Evolutionary conservation across 1,140 invertebrate genomes (phyloP), one percentile per base, ranked within the genome.

Genomic region (Paralvinella palmiformis): DNA sequence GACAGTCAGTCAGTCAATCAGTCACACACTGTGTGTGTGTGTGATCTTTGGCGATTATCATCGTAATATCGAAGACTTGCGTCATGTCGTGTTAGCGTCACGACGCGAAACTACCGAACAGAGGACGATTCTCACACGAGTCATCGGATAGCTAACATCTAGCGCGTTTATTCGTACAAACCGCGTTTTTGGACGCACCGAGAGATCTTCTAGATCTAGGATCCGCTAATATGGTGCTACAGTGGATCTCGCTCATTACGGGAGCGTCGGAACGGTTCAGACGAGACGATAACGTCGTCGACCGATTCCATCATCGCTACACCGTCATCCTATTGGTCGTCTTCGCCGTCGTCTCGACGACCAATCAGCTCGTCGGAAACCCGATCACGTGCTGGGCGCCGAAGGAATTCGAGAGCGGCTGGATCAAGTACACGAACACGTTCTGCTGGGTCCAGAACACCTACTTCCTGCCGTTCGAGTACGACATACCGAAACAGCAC

Each of bases 381-480:
- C 62, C 62, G 17, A 63, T 63, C 20, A 50, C 37, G n/a, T 63
- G 62, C 24, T 63, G 32, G 32, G 31, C n/a, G 13, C 60, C 60
- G 5, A 52, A 50, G 22, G 60, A 83, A 67, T 83, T 83, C 67
- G 78, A 71, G 48, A 72, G 71, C n/a, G 79, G 77, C 27, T 73
- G 82, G 69, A 82, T 81, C 31, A 64, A 73, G 27, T 80, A 78
- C 59, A 85, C 93, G 72, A 92, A 94, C 81, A 91, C 91, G 37
- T 93, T 91, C 81, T 95, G 92, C 84, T 95, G 92, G 91, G 91
- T 94, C 73, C 91, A 95, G 74, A 94, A 92, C 68, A 96, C 93
- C 10, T 96, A 95, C 79, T 63, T 32, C 27, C 33, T 59, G 7
- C 15, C 55, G 31, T 62, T 29, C 27, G 35, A 62, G 20, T 24